Conservation (phyloP, 2,888 invertebrate species). For the Platypus cylindrus region DNA sequence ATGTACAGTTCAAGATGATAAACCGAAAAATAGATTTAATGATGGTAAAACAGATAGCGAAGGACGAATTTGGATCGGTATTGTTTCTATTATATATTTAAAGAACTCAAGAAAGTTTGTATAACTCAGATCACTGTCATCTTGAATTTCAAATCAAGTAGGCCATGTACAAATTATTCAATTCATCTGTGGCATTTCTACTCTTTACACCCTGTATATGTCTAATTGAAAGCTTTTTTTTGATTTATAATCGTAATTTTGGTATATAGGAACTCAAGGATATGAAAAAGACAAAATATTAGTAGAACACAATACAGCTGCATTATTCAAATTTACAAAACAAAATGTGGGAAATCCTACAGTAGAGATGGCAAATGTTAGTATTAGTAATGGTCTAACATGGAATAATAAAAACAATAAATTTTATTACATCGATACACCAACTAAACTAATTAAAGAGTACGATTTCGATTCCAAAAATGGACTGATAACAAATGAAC, state of each 20-base stretch:
- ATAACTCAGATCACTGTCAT: too few species aligned
- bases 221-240: slow-evolving; percentile 5
- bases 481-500: slow-evolving; percentile 35
- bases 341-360: slow-evolving; percentile 21
- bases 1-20: slow-evolving; percentile 33
- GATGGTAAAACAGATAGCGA: slow-evolving; percentile 45
- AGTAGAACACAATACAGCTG: slow-evolving; percentile 38
- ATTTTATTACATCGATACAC: slow-evolving; percentile 69
- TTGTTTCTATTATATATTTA: slow-evolving; percentile 1
- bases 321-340: slow-evolving; percentile 43
- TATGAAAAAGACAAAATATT: slow-evolving; percentile 34
- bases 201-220: too few species aligned
- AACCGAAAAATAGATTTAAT: slow-evolving; percentile 39
- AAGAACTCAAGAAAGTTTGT: neutral
- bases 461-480: slow-evolving; percentile 52
- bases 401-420: slow-evolving; percentile 58
- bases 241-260: too few species aligned
- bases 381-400: slow-evolving; percentile 63
- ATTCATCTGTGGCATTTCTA: too few species aligned
- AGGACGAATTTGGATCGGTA: slow-evolving; percentile 44
- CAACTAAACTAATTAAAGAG: slow-evolving; percentile 48
- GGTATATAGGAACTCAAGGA: slow-evolving; percentile 54
- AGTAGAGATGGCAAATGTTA: slow-evolving; percentile 34
- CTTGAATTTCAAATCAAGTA: too few species aligned
- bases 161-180: too few species aligned